Evolutionary conservation across 2,888 invertebrate genomes (phyloP).

Genomic region (Orthonevra nobilis): DNA sequence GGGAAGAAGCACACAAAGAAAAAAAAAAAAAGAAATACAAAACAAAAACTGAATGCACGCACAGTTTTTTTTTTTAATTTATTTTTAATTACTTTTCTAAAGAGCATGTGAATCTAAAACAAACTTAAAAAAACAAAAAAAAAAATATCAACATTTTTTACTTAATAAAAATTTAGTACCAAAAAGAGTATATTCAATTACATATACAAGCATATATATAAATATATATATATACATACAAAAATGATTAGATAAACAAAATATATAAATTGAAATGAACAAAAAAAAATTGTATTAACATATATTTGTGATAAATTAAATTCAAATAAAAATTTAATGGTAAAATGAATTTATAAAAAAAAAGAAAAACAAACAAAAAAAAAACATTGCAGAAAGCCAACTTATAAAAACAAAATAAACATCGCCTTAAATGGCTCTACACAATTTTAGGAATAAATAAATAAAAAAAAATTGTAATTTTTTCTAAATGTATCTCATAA

Average conservation of each 20-base stretch:
- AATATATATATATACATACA: constrained; percentile 56
- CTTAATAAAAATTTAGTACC: constrained; percentile 55
- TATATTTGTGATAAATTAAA: constrained; percentile 69
- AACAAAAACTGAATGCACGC: constrained; percentile 57
- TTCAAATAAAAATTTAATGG: constrained; percentile 49
- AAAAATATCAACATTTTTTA: constrained; percentile 68
- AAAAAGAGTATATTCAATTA: too few relatives aligned
- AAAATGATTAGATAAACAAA: constrained; percentile 59
- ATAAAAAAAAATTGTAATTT: constrained; percentile 35
- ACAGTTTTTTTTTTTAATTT: constrained; percentile 29
- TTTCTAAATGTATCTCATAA: constrained; percentile 45
- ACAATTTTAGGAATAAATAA: constrained; percentile 24
- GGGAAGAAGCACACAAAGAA: constrained; percentile 19
- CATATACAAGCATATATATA: constrained; percentile 35
- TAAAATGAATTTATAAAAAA: constrained; percentile 12
- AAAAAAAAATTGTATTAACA: constrained; percentile 47
- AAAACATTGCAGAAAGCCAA: constrained; percentile 40
- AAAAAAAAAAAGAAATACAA: too few relatives aligned
- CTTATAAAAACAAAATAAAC: too few relatives aligned
- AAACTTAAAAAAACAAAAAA: constrained; percentile 54
- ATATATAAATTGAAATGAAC: constrained; percentile 19
- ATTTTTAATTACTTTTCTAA: constrained; percentile 8
- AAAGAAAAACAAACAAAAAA: constrained; percentile 4
- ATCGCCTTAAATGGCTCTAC: constrained; percentile 13
- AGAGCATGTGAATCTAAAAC: constrained; percentile 59